Evolutionary conservation across 2,113 vertebrate genomes (phyloP).

Genomic region (Jacana jacana): DNA sequence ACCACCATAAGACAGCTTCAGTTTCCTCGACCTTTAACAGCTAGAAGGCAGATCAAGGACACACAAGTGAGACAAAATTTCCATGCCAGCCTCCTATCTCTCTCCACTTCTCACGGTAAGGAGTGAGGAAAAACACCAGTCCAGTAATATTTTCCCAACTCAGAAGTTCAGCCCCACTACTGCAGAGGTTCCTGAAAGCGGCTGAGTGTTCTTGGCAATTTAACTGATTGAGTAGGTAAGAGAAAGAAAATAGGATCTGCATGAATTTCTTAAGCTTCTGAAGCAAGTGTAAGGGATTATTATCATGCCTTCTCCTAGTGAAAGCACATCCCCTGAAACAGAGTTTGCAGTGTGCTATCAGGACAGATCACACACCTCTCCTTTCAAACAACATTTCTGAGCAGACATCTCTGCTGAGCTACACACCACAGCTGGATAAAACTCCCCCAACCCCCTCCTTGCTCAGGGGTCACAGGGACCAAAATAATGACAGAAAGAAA

Average conservation of each 20-base stretch:
- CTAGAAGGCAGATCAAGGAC: background rate
- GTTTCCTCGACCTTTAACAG: too few relatives aligned
- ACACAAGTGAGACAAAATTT: background rate
- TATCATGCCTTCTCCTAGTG: background rate
- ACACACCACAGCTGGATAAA: background rate
- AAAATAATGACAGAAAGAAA: background rate
- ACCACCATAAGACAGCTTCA: background rate
- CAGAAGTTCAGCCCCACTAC: background rate
- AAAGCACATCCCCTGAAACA: background rate
- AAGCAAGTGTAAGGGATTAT: background rate
- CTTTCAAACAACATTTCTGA: background rate
- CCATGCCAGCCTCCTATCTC: background rate
- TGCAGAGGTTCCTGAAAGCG: background rate
- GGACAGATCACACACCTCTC: background rate
- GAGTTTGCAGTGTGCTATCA: background rate
- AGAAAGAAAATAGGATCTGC: background rate
- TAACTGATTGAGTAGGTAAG: background rate
- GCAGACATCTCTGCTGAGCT: background rate
- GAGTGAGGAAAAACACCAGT: background rate
- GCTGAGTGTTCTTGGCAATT: background rate
- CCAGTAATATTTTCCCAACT: background rate
- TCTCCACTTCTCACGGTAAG: background rate
- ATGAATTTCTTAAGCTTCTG: background rate
- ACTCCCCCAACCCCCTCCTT: background rate
- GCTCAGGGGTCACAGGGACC: background rate